Percentiles rank a stretch among this genome's conserved stretches.
These are phyloP conservation scores for Thripadectes ignobilis DNA, from an alignment of 2,797 vertebrate species.

Conservation along the genomic window DNA sequence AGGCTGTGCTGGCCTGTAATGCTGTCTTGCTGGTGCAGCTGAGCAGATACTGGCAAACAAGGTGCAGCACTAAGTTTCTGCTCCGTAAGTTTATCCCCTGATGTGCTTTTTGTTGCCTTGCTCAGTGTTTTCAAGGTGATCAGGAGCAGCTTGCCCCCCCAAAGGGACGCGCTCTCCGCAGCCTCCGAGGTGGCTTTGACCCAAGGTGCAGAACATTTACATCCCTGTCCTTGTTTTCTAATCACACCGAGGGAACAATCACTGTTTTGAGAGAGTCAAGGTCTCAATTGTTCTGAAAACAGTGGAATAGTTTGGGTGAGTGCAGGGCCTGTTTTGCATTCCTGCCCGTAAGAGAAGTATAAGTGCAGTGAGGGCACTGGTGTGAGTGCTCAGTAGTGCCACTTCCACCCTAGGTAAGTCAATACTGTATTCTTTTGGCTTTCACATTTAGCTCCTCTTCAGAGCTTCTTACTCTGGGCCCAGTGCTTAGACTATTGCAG, in stretches of 20 bases:
- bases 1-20: rapidly evolving
- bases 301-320: neutral
- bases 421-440: neutral
- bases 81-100: neutral
- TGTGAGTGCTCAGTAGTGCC: neutral
- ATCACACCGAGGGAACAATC: rapidly evolving
- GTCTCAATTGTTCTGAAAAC: neutral
- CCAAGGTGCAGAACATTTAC: neutral
- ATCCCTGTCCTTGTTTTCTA: neutral
- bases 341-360: neutral
- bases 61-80: neutral
- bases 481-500: rapidly evolving
- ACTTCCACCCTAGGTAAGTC: neutral
- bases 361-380: rapidly evolving
- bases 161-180: neutral
- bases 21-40: neutral
- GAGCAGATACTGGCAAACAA: neutral
- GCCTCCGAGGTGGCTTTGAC: neutral
- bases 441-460: neutral
- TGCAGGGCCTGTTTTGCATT: neutral
- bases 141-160: neutral
- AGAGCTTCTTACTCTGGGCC: neutral
- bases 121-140: neutral
- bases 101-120: rapidly evolving
- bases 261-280: neutral